Base-by-base conservation (phyloP, 2,113 vertebrate species). In the Terrapene triunguis region DNA sequence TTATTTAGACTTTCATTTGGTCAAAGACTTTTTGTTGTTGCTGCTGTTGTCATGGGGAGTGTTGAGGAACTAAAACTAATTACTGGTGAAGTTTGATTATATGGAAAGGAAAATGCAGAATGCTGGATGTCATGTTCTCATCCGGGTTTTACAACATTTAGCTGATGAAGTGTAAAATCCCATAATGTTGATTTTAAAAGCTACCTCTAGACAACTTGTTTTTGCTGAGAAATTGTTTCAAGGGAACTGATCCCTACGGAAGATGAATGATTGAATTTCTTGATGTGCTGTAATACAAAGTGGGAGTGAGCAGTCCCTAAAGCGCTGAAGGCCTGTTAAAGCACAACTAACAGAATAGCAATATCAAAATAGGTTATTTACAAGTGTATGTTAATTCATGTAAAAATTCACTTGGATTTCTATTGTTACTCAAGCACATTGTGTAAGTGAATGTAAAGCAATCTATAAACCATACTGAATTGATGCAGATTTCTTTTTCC, bases 141-240 rank as follows among this genome's bases (percentile, higher is more conserved):
- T 16, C 47, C 55, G n/a, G 35, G n/a, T 72, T 29, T 90, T 74
- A 29, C 55, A 90, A 69, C 21, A 74, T 72, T 94, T 88, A 62
- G 24, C 32, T 91, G 14, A 27, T 80, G 76, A 95, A 97, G 85
- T 94, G 80, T 96, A 85, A 97, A 96, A 96, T 94, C 87, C 86
- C 3, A 2, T 80, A 92, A 91, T 65, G 38, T 83, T 96, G 0
- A 19, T 92, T 93, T 96, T 84, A 84, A 95, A 96, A 89, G 29
- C 79, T 95, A 51, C 74, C 3, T 88, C 92, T 82, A 3, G 44
- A 92, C 84, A 89, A n/a, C 55, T 96, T 86, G 38, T 79, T 88
- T 51, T 79, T 86, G 54, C 32, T 74, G 55, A 87, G 12, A 93
- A 35, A 86, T 55, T 82, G 16, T 90, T 96, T 93, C 25, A 83